Percentiles rank a stretch among this genome's conserved stretches.
phyloP scores from a whole-genome alignment of 2,888 invertebrate genomes.

The Oeneis ivallda region DNA sequence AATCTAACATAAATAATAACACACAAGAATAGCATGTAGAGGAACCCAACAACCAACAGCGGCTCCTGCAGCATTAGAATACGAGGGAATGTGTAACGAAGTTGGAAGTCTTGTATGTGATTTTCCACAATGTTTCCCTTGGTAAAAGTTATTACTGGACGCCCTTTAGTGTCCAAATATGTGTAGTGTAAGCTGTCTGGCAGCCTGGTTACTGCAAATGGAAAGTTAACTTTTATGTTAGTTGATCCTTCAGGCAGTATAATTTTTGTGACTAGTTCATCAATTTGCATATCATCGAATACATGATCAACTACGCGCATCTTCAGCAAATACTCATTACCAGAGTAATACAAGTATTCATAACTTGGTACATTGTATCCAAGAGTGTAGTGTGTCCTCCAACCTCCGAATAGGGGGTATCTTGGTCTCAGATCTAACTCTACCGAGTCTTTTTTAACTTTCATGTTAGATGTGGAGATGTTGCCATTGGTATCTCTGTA shows the following conservation, averaged over 20 bases:
- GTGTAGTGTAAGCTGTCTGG: conserved; percentile 92
- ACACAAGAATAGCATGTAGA: conserved; percentile 93
- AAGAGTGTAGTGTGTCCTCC: conserved; percentile 98
- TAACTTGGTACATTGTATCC: conserved; percentile 99
- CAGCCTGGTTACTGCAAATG: conserved; percentile 89
- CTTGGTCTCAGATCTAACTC: conserved; percentile 97
- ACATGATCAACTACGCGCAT: conserved; percentile 98
- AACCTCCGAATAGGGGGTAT: conserved; percentile 99
- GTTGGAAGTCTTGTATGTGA: conserved; percentile 96
- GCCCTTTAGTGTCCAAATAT: conserved; percentile 96
- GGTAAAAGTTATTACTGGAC: conserved; percentile 91
- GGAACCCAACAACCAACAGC: conserved; percentile 91
- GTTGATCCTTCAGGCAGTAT: conserved; percentile 96
- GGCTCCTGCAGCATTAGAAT: conserved; percentile 96
- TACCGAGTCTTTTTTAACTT: conserved; percentile 93
- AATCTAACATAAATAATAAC: conserved; percentile 97
- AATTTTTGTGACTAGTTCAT: conserved; percentile 92
- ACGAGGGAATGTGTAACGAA: conserved; percentile 93
- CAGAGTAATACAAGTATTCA: conserved; percentile 93
- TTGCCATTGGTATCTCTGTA: conserved; percentile 99
- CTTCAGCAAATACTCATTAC: conserved; percentile 90
- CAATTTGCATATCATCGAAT: conserved; percentile 97
- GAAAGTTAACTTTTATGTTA: conserved; percentile 90
- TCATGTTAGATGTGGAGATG: conserved; percentile 98
- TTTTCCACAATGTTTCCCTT: conserved; percentile 95